Evolutionary conservation across 2,888 invertebrate genomes (phyloP).

Genomic region (Hypercompe scribonia): DNA sequence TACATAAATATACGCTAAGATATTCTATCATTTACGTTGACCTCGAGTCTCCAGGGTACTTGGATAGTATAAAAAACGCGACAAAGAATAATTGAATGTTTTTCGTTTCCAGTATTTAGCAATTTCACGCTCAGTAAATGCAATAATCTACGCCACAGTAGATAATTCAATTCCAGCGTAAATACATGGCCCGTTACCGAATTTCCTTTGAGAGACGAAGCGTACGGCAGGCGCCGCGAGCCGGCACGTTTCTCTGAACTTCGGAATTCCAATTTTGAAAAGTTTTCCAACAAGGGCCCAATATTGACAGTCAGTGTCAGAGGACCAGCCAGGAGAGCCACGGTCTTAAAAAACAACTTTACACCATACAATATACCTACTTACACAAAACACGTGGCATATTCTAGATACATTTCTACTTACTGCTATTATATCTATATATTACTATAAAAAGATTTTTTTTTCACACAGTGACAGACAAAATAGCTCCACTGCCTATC

Average conservation of each 20-base stretch:
- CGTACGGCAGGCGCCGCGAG: slow-evolving; percentile 75
- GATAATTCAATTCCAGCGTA: slow-evolving; percentile 82
- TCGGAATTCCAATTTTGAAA: slow-evolving; percentile 87
- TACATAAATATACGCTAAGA: neutral
- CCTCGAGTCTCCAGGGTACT: slow-evolving; percentile 25
- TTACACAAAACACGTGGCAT: slow-evolving; percentile 35
- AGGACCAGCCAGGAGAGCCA: slow-evolving; percentile 71
- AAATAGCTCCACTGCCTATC: neutral
- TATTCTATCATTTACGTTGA: neutral
- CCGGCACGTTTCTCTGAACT: slow-evolving; percentile 83
- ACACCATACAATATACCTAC: slow-evolving; percentile 43
- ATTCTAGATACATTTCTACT: slow-evolving; percentile 6
- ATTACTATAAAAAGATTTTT: neutral
- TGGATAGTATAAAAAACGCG: slow-evolving; percentile 40
- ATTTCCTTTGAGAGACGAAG: slow-evolving; percentile 85
- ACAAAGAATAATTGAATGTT: slow-evolving; percentile 57
- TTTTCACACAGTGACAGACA: neutral
- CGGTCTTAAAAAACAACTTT: slow-evolving; percentile 60
- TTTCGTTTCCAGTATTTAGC: slow-evolving; percentile 68
- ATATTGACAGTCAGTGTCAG: slow-evolving; percentile 84
- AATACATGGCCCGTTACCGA: slow-evolving; percentile 81
- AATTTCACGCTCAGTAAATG: slow-evolving; percentile 81
- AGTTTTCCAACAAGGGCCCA: slow-evolving; percentile 82
- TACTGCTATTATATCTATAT: neutral
- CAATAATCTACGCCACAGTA: slow-evolving; percentile 79